A percentile compares a stretch with the other conserved stretches of the same genome.
phyloP scores from a whole-genome alignment of 2,113 vertebrate genomes.

The Prinia subflava region DNA sequence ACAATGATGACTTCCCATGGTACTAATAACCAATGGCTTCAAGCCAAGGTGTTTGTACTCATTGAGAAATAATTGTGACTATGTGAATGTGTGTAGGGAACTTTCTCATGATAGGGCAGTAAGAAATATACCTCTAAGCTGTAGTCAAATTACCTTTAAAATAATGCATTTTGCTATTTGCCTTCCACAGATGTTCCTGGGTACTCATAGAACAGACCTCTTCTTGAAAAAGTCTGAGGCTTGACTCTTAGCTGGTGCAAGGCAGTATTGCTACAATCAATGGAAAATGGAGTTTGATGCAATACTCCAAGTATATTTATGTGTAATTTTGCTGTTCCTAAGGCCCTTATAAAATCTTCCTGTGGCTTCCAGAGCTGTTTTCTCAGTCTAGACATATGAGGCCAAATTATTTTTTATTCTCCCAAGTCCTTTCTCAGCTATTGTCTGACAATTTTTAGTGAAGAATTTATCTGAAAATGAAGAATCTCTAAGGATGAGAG shows the following conservation, averaged over 20 bases:
- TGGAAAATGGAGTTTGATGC: background rate
- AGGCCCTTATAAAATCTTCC: background rate
- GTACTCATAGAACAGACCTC: background rate
- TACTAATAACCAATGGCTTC: slow-evolving; percentile 47
- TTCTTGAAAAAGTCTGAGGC: background rate
- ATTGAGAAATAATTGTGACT: background rate
- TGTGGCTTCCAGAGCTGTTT: background rate
- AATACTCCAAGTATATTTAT: background rate
- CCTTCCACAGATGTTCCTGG: background rate
- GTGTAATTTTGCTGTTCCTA: background rate
- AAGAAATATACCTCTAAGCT: background rate
- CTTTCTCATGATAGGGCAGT: background rate
- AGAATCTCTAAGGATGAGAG: background rate
- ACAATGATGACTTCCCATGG: slow-evolving; percentile 45
- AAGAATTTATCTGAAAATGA: background rate
- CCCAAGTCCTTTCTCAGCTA: background rate
- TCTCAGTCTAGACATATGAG: background rate
- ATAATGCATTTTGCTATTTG: background rate
- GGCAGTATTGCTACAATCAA: background rate
- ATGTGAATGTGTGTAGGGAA: background rate
- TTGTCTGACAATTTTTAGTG: background rate
- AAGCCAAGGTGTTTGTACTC: slow-evolving; percentile 20
- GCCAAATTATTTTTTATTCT: background rate
- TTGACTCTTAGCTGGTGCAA: background rate
- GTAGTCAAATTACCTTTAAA: background rate